Evolutionary conservation across 1,140 invertebrate species (phyloP), one percentile per base, ranked within the genome.

Genomic region (Melitaea cinxia): DNA sequence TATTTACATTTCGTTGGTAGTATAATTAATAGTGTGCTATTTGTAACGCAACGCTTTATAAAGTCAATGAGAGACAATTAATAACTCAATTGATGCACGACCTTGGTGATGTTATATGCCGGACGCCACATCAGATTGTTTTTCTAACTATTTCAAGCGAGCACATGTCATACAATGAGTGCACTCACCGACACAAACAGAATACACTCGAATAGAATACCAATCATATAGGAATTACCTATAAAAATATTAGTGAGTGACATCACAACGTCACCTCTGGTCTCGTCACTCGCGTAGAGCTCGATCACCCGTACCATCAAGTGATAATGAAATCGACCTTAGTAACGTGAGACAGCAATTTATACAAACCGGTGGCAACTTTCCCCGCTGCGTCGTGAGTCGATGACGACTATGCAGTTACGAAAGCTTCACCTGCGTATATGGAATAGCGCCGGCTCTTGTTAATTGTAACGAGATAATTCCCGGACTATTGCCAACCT

Each of bases 381-480:
- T 88, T 88, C 82, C 77, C 87, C 77, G 71, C 19, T 50, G 49
- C 59, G 71, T 68, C 58, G 75, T 65, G 69, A 72, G 73, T 28
- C 78, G 79, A 65, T 77, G 78, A 82, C 79, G 73, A 72, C 77
- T 79, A 80, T 77, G 82, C 80, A 78, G 78, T 89, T 89, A 85
- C 85, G 87, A 89, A 89, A 89, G 85, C 78, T 85, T 78, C 77
- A 81, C 69, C 68, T 70, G 73, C 80, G 83, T 82, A 81, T 80
- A 83, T 72, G 83, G 82, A 70, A 60, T 74, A 79, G 68, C 67
- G 66, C 57, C 68, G 68, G 59, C 71, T 73, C 75, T 77, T 75
- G 77, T 74, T 65, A 67, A 28, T 24, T 15, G 49, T 15, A 50
- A 52, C 47, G 17, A 54, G 35, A 54, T 62, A 23, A 54, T 62